Conservation (phyloP, 2,797 vertebrate species). For the Echiichthys vipera region DNA sequence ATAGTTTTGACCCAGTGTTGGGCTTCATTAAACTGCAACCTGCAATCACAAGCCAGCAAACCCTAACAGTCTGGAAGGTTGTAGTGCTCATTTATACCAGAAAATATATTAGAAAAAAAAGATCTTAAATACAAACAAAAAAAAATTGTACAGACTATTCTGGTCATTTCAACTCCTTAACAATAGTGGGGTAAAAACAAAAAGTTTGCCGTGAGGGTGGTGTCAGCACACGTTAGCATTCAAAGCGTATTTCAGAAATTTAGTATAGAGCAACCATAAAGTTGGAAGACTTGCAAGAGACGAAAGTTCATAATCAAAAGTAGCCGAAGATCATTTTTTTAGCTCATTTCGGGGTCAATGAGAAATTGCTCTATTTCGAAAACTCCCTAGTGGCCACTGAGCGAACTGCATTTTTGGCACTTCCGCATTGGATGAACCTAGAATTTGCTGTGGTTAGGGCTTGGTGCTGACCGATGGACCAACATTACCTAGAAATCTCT, state of each 20-base stretch:
- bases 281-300: background rate
- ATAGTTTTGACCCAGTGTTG: slow-evolving; percentile 9
- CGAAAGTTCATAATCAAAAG: background rate
- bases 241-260: background rate
- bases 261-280: background rate
- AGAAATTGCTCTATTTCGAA: too few relatives aligned
- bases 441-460: too few relatives aligned
- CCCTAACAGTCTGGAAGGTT: background rate
- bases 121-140: background rate
- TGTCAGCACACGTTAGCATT: background rate
- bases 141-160: background rate
- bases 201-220: background rate
- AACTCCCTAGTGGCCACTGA: too few relatives aligned
- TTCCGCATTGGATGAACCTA: too few relatives aligned
- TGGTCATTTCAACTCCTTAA: background rate
- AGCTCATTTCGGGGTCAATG: too few relatives aligned
- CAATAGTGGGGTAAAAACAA: background rate
- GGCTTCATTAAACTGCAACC: slow-evolving; percentile 15
- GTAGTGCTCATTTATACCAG: background rate
- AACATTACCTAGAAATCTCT: background rate
- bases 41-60: background rate
- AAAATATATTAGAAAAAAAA: background rate
- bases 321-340: background rate
- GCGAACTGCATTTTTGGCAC: too few relatives aligned
- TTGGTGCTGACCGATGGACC: too few relatives aligned